Percentiles rank a stretch among this genome's conserved stretches.
Conservation (phyloP, 1,140 invertebrate species). For the Cyclargus thomasi region DNA sequence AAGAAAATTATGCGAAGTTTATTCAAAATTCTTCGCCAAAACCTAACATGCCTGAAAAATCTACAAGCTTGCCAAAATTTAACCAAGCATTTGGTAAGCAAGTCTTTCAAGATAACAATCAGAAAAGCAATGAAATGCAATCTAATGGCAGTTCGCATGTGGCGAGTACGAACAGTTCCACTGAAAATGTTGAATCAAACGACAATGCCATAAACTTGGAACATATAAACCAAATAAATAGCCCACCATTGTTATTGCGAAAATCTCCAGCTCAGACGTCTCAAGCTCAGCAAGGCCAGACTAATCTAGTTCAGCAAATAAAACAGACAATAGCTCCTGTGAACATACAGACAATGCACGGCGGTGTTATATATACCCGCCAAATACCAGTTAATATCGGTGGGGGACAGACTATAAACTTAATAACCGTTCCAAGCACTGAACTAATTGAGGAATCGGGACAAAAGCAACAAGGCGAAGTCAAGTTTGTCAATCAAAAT, state of each 20-base stretch:
- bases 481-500: slow-evolving; percentile 40
- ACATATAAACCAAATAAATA: slow-evolving; percentile 60
- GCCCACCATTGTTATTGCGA: slow-evolving; percentile 62
- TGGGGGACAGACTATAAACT: slow-evolving; percentile 76
- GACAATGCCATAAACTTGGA: slow-evolving; percentile 56
- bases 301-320: slow-evolving; percentile 63
- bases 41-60: slow-evolving; percentile 47
- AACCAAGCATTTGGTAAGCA: slow-evolving; percentile 86
- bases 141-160: slow-evolving; percentile 43
- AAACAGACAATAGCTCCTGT: slow-evolving; percentile 68
- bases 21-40: slow-evolving; percentile 61
- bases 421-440: slow-evolving; percentile 74
- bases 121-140: slow-evolving; percentile 50
- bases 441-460: slow-evolving; percentile 60
- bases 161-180: slow-evolving; percentile 31
- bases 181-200: slow-evolving; percentile 41
- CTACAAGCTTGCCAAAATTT: slow-evolving; percentile 81
- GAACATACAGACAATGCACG: slow-evolving; percentile 77
- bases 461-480: slow-evolving; percentile 49
- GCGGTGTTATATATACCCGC: slow-evolving; percentile 78
- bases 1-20: slow-evolving; percentile 76
- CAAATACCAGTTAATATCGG: slow-evolving; percentile 76
- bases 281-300: slow-evolving; percentile 48
- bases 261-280: slow-evolving; percentile 49
- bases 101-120: slow-evolving; percentile 72